Evolutionary conservation across 2,113 vertebrate species (phyloP).

Genomic region (Pristiophorus japonicus): DNA sequence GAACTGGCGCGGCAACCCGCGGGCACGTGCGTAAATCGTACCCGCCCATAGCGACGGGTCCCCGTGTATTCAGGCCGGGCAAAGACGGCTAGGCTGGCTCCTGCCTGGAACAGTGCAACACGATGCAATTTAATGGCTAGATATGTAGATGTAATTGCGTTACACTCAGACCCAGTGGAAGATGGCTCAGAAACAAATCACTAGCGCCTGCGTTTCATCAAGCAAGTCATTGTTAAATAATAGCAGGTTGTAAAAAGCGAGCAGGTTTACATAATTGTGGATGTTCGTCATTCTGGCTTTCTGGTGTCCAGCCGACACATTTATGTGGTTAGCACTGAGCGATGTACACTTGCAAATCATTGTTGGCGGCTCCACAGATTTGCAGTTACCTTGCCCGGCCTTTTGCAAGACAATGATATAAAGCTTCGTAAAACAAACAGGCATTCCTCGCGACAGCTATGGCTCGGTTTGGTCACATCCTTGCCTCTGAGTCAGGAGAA

Average conservation of each 20-base stretch:
- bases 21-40: too few species aligned
- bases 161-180: background rate
- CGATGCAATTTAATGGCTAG: background rate
- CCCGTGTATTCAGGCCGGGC: too few species aligned
- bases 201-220: background rate
- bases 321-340: too few species aligned
- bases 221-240: background rate
- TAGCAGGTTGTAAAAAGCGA: background rate
- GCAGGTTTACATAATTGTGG: background rate
- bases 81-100: too few species aligned
- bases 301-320: background rate
- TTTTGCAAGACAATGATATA: background rate
- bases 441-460: background rate
- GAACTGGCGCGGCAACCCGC: too few species aligned
- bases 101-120: too few species aligned
- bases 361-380: background rate
- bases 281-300: too few species aligned
- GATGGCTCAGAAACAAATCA: background rate
- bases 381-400: background rate
- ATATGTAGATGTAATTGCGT: background rate
- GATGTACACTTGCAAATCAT: background rate
- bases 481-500: too few species aligned
- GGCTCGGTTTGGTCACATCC: too few species aligned
- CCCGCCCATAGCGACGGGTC: too few species aligned
- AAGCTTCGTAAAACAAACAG: background rate